Evolutionary conservation across 2,113 vertebrate species (phyloP).

Genomic region (Dermatemys mawii): DNA sequence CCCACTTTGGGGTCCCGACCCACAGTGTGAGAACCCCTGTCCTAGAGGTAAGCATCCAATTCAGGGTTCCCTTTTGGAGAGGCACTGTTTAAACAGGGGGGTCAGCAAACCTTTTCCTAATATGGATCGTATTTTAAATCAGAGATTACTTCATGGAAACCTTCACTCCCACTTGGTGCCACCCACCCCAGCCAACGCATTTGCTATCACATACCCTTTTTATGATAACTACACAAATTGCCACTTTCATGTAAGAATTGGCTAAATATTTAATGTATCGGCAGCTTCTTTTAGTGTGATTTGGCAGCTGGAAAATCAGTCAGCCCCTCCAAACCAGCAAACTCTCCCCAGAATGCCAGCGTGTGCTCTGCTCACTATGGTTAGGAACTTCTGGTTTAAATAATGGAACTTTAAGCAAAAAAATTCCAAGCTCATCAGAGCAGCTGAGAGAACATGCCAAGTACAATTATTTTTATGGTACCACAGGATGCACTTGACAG

Average conservation of each 20-base stretch:
- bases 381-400: not conserved
- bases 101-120: not conserved
- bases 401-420: not conserved
- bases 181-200: not conserved
- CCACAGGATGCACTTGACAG: not conserved
- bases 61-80: not conserved
- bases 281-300: not conserved
- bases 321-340: not conserved
- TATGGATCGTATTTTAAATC: not conserved
- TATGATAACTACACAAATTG: not conserved
- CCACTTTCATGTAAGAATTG: not conserved
- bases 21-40: too few relatives aligned
- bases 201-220: not conserved
- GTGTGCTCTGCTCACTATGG: not conserved
- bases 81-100: not conserved
- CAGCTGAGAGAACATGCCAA: accelerated
- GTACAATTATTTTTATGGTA: accelerated
- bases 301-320: not conserved
- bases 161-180: not conserved
- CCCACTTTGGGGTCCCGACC: too few relatives aligned
- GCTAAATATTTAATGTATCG: not conserved
- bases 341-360: not conserved
- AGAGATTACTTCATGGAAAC: not conserved
- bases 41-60: not conserved
- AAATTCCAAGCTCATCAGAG: not conserved